phyloP scores from a whole-genome alignment of 2,888 invertebrate species.

The Campoletis raptor region DNA sequence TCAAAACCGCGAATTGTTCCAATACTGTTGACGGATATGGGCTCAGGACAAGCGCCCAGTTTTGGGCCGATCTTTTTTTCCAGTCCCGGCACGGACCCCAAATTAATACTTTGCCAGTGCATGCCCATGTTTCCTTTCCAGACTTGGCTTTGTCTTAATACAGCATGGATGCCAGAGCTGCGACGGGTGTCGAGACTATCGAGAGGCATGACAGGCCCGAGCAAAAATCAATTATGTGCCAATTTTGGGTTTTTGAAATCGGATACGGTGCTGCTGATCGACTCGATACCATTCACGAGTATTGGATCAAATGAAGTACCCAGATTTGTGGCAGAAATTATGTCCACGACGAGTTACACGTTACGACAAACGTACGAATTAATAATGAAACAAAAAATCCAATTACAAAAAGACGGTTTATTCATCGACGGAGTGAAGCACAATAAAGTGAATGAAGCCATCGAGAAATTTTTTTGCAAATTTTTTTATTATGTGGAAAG shows the following conservation, averaged over 20 bases:
- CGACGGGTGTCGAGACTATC: not conserved
- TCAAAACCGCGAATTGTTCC: not conserved
- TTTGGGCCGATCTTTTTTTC: constrained; percentile 4
- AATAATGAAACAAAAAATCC: no score
- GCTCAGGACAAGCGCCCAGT: constrained; percentile 11
- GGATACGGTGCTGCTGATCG: not conserved
- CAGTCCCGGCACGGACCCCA: not conserved
- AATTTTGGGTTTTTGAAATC: not conserved
- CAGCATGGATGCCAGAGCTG: not conserved
- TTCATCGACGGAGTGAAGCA: no score
- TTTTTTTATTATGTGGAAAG: no score
- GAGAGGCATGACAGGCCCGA: not conserved
- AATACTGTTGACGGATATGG: not conserved
- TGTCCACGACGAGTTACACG: not conserved
- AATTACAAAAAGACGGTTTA: no score
- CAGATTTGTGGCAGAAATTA: not conserved
- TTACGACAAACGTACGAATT: no score
- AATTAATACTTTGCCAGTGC: constrained; percentile 16
- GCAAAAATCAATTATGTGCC: not conserved
- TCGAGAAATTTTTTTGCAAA: no score
- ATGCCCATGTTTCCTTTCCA: not conserved
- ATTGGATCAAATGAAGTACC: not conserved
- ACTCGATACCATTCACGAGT: not conserved
- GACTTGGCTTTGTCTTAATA: not conserved
- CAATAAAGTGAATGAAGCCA: no score